Conservation (phyloP, 2,113 vertebrate genomes). For the Phyllostomus hastatus region DNA sequence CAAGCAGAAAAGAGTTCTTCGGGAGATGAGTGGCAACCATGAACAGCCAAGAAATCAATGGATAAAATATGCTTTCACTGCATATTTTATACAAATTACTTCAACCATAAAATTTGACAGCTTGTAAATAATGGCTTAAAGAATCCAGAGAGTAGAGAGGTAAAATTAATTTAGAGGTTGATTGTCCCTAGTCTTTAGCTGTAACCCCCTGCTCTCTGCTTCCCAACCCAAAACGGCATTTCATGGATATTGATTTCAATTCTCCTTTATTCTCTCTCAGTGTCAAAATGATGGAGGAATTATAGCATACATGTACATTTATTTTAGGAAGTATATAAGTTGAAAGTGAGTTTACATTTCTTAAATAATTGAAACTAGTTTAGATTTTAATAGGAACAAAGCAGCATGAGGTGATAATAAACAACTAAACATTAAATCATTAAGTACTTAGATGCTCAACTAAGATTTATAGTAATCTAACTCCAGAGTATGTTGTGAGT, state of each 20-base stretch:
- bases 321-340: background rate
- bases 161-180: conserved; percentile 14
- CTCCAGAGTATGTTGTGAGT: background rate
- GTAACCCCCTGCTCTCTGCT: background rate
- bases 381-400: background rate
- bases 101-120: conserved; percentile 47
- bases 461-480: background rate
- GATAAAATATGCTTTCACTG: conserved; percentile 11
- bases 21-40: background rate
- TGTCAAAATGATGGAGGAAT: background rate
- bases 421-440: background rate
- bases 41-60: background rate
- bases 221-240: background rate
- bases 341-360: background rate
- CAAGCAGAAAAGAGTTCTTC: conserved; percentile 13
- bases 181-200: background rate
- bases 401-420: background rate
- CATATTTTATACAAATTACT: conserved; percentile 1
- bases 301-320: background rate
- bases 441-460: background rate
- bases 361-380: background rate
- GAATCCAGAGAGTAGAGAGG: conserved; percentile 36
- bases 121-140: conserved; percentile 47
- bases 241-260: background rate
- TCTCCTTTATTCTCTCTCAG: background rate